Base-by-base conservation (phyloP, 2,888 invertebrate genomes). In the Hyposoter didymator region DNA sequence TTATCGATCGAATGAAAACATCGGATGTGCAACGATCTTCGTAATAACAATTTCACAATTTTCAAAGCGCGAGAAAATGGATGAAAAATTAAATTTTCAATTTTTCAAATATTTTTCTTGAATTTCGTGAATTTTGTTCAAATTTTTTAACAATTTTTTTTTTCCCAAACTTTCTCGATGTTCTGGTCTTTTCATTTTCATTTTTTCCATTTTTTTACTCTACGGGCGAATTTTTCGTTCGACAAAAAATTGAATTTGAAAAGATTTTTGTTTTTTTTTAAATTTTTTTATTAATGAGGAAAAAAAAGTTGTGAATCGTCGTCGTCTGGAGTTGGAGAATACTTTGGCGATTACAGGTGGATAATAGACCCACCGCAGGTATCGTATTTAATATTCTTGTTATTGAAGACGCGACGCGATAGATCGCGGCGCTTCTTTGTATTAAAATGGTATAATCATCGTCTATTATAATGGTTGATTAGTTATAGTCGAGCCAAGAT, bases 311-410 rank as follows among this genome's bases (percentile, higher is more conserved):
- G 62, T 49, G 67, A 47, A 73, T 84, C 74, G 78, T 67, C 66
- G 72, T 35, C 47, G 81, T 70, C 73, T 55, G 12, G 69, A 70
- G 35, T 82, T 35, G 45, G 74, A 43, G 14, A 78, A 75, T 64
- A 49, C 62, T 39, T 28, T 32, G 19, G 74, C 73, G 43, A 74
- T 79, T 45, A 55, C 49, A 45, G 19, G 78, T 82, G 75, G 70
- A 74, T 79, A 82, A 82, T 82, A 64, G 72, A 47, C 67, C 80
- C 59, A 32, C 49, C 80, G 66, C 79, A 43, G n/a, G 47, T 49
- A 52, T 70, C 39, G 49, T 75, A 72, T 75, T 78, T 78, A 74
- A 70, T 59, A 82, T 82, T 85, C 85, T 82, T 75, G 82, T 85
- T 82, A 82, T 85, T 82, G 78, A 82, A 75, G 52, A 32, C 45